Base-by-base conservation (phyloP, 2,797 vertebrate genomes). In the Trichosurus vulpecula region DNA sequence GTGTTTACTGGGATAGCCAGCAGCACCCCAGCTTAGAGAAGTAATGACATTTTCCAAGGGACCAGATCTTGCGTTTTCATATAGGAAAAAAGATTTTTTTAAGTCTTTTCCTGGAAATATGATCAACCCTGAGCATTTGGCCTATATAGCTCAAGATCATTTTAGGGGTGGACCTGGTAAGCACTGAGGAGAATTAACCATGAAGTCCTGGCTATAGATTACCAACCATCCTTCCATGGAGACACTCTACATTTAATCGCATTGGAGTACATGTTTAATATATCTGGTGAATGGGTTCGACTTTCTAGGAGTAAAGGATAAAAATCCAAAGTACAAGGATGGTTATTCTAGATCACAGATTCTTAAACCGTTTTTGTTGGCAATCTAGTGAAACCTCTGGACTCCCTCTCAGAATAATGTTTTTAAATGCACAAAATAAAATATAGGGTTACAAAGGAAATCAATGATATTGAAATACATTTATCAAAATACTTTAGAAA, bases 331-430 rank as follows among this genome's bases (percentile, higher is more conserved):
- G 89, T 55, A 94, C n/a, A 55, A 41, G 16, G 61, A 52, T 52
- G n/a, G 93, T 91, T 55, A 90, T 51, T 96, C 66, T 90, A 96
- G 92, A 57, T 54, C 54, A 95, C 93, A 95, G 87, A 51, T 94
- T 93, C 10, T 31, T 51, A 94, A 30, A 16, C 54, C 22, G 19
- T 81, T 81, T 81, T 81, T 47, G 41, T 51, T 87, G 41, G 41
- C 25, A 47, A 51, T 87, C 41, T 51, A 41, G 41, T 87, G 41
- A 51, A 87, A 87, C 9, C 10, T 27, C 74, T 81, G 22, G 22
- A 81, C 41, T 41, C n/a, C 10, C n/a, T n/a, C n/a, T 51, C 74
- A 87, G 74, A 87, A 87, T 87, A 81, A 81, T 10, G 25, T 87
- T 87, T 74, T 87, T 87, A 87, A 51, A 87, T 11, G 9, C 11